Evolutionary conservation across 2,113 vertebrate genomes (phyloP).

Genomic region (Trichechus manatus): DNA sequence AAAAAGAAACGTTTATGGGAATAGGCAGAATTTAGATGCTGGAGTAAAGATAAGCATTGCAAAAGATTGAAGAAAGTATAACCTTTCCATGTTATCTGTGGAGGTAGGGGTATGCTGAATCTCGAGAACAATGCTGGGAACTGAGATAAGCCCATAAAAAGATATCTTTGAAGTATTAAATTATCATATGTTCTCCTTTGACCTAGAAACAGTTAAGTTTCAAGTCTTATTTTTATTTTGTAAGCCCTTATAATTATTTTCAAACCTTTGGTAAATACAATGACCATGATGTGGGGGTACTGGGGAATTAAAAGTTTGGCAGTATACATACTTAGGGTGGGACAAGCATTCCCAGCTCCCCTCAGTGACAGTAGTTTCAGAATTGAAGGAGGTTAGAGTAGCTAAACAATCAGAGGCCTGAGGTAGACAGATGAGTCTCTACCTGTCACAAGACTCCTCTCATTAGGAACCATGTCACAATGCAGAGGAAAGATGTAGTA

Average conservation of each 20-base stretch:
- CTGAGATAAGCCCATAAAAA: background rate
- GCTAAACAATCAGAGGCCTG: background rate
- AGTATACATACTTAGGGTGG: too few species aligned
- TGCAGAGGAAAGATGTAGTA: background rate
- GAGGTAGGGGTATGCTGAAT: accelerated
- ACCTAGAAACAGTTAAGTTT: background rate
- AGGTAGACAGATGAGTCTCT: accelerated
- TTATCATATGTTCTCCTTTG: background rate
- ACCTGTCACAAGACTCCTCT: background rate
- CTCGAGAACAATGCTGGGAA: background rate
- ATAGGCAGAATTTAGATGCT: background rate
- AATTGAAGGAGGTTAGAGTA: background rate
- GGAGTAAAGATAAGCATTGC: background rate
- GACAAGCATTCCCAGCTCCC: accelerated
- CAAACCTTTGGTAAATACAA: background rate
- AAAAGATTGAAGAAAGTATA: background rate
- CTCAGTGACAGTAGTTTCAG: background rate
- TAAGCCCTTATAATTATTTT: background rate
- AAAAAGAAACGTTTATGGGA: background rate
- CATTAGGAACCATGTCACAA: background rate
- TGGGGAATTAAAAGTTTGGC: background rate
- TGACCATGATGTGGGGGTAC: accelerated
- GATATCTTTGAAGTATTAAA: background rate
- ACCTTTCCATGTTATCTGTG: background rate
- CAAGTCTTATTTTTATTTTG: background rate